phyloP scores from a whole-genome alignment of 2,797 vertebrate species.

The Enteromius afrohamiltoni region DNA sequence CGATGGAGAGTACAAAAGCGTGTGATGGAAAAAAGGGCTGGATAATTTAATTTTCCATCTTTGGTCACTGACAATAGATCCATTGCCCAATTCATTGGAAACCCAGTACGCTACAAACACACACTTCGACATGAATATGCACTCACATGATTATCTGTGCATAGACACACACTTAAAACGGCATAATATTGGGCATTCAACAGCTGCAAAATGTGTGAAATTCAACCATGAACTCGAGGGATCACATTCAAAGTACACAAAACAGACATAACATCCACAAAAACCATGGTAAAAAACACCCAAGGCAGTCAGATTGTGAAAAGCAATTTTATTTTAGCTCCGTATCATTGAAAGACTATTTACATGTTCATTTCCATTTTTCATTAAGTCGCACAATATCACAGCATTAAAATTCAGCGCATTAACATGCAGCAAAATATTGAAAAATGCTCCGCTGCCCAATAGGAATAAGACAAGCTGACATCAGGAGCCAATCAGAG shows the following conservation, averaged over 20 bases:
- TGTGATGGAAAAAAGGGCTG: conserved; percentile 69
- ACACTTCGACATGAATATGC: conserved; percentile 15
- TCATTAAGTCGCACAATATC: conserved; percentile 25
- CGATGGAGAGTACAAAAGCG: conserved; percentile 32
- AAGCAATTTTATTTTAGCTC: conserved; percentile 52
- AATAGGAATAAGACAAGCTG: conserved; percentile 18
- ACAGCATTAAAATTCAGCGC: conserved; percentile 30
- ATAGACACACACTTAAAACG: conserved; percentile 26
- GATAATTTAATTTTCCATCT: conserved; percentile 74
- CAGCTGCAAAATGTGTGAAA: neutral
- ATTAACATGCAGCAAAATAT: conserved; percentile 5
- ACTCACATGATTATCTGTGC: neutral
- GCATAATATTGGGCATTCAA: neutral
- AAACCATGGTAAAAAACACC: neutral
- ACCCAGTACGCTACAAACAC: conserved; percentile 53
- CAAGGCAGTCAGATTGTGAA: conserved; percentile 8
- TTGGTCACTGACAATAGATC: conserved; percentile 72
- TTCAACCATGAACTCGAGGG: neutral
- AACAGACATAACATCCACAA: neutral
- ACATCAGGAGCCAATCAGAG: conserved; percentile 60
- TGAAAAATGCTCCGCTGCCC: neutral
- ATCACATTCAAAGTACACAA: neutral
- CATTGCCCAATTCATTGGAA: conserved; percentile 64
- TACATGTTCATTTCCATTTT: conserved; percentile 49
- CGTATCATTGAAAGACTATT: conserved; percentile 46